Evolutionary conservation across 1,140 invertebrate species (phyloP).

Genomic region (fruit fly (Drosophila melanogaster)): DNA sequence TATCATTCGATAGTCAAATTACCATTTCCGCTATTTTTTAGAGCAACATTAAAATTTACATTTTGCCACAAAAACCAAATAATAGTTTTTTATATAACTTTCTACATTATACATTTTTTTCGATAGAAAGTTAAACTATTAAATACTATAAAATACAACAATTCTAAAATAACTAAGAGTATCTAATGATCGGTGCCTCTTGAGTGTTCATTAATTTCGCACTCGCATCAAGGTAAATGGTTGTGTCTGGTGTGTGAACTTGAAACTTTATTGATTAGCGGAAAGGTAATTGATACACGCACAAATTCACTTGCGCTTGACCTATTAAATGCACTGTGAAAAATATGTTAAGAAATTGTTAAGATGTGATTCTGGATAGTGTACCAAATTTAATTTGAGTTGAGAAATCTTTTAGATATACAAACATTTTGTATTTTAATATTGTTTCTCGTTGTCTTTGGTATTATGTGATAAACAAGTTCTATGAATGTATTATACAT

Average conservation of each 20-base stretch:
- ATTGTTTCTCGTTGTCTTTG: background rate
- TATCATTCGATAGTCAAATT: too few species aligned
- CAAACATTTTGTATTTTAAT: background rate
- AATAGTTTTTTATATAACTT: too few species aligned
- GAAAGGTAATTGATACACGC: conserved; percentile 21
- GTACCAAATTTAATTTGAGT: too few species aligned
- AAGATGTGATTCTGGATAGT: background rate
- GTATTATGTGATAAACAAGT: conserved; percentile 1
- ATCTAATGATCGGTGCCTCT: background rate
- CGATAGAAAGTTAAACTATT: too few species aligned
- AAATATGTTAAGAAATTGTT: background rate
- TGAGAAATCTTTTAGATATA: too few species aligned
- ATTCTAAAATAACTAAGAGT: background rate
- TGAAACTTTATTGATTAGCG: conserved; percentile 65
- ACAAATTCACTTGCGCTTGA: conserved; percentile 12
- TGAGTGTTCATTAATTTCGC: background rate
- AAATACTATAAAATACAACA: too few species aligned
- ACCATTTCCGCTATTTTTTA: too few species aligned
- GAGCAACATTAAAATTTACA: too few species aligned
- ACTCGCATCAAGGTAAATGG: conserved; percentile 6
- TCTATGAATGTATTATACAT: background rate
- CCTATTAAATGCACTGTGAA: conserved; percentile 15
- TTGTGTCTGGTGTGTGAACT: conserved; percentile 60
- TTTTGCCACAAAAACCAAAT: too few species aligned
- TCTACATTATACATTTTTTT: too few species aligned